These are phyloP conservation scores for Stegophylla sp. DNA, from an alignment of 2,888 invertebrate species.

Conservation along the genomic window DNA sequence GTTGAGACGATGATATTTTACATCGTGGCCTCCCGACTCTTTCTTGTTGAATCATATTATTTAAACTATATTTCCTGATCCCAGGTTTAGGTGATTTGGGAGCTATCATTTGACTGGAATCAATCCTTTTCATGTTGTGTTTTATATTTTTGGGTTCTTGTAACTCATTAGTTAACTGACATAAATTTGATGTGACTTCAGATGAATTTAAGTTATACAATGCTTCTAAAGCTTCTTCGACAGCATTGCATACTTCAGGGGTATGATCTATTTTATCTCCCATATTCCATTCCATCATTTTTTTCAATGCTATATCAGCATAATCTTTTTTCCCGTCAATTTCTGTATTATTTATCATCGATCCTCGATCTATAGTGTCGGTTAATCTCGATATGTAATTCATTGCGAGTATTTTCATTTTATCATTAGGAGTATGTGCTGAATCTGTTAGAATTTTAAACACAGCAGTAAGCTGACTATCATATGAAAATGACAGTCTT, in stretches of 20 bases:
- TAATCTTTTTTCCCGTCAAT: constrained; percentile 61
- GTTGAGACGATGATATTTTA: constrained; percentile 83
- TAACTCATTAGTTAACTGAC: constrained; percentile 75
- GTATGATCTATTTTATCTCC: constrained; percentile 74
- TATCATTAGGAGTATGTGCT: constrained; percentile 88
- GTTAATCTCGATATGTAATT: constrained; percentile 74
- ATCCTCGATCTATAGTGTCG: constrained; percentile 64
- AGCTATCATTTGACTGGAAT: constrained; percentile 61
- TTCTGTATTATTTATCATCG: constrained; percentile 62
- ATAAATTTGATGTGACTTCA: constrained; percentile 82
- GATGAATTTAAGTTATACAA: constrained; percentile 90
- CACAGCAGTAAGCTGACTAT: constrained; percentile 70
- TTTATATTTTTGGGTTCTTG: constrained; percentile 64
- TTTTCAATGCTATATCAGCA: constrained; percentile 76
- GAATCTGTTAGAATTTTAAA: constrained; percentile 84
- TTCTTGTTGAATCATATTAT: constrained; percentile 35
- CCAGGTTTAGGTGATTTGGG: constrained; percentile 40
- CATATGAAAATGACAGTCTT: constrained; percentile 71
- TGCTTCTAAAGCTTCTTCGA: constrained; percentile 76
- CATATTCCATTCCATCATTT: constrained; percentile 78
- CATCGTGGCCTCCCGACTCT: constrained; percentile 68
- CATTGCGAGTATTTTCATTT: constrained; percentile 78
- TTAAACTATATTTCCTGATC: no score
- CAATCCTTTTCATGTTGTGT: constrained; percentile 68
- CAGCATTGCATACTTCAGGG: constrained; percentile 72